Base-by-base conservation (phyloP, 2,113 vertebrate species). In the Psittacula cyanocephala region DNA sequence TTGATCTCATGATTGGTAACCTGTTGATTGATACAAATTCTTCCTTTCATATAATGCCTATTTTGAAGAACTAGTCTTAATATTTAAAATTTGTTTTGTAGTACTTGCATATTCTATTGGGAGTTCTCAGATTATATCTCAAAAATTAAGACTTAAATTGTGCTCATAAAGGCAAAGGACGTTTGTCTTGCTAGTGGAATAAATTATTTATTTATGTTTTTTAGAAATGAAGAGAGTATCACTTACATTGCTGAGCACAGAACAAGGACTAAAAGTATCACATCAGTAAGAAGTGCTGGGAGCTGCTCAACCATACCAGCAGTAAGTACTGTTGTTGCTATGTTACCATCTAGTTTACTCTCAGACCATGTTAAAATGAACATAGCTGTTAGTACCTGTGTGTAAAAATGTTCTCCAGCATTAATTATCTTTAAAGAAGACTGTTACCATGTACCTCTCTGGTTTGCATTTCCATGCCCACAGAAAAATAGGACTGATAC, bases 271-370 rank as follows among this genome's bases (percentile, higher is more conserved):
- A 97, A 97, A 94, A 99, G 99, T 80, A 83, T 98, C 64, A 97
- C 95, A 10, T 99, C 99, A 23, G 44, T 86, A 33, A 95, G 96
- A 93, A 99, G 98, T 81, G 13, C 95, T 60, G 97, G 98, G n/a
- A 99, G 98, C 97, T 99, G 98, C 93, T 99, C 99, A 57, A 99
- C 99, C 50, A 99, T 99, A 97, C 98, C 99, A 79, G 97, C 96
- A 28, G 99, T 99, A 98, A 98, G 97, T 98, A 59, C 11, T 74
- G 8, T 11, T 81, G 29, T 65, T 74, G 2, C 25, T 75, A 11
- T 4, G 7, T 49, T 78, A 39, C 44, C 31, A 50, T 7, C 16
- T 70, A 13, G 10, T 55, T 70, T 75, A 33, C 6, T 37, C 17
- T 46, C 47, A 60, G 31, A 35, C 7, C 5, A 11, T 13, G 7